phyloP scores from a whole-genome alignment of 2,113 vertebrate genomes.

The Nyctereutes procyonoides region DNA sequence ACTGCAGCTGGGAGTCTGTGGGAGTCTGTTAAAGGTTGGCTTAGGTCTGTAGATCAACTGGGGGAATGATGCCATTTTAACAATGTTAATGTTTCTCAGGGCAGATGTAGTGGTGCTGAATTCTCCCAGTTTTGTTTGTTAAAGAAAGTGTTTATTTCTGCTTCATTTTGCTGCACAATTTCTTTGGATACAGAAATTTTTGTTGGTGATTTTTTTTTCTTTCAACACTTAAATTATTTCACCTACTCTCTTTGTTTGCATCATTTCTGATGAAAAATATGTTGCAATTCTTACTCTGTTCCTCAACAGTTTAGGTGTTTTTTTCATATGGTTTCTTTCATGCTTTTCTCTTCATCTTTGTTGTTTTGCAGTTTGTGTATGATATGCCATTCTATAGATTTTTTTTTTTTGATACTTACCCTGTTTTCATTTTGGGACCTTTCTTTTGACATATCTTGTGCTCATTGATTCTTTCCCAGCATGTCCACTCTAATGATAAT shows the following conservation, averaged over 20 bases:
- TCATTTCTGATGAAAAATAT: background rate
- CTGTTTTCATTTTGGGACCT: slow-evolving; percentile 2
- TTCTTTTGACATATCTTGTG: background rate
- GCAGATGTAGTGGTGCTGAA: background rate
- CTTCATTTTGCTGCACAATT: background rate
- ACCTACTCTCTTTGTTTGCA: background rate
- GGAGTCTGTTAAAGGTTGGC: background rate
- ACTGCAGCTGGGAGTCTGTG: background rate
- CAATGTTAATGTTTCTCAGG: background rate
- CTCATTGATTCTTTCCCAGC: background rate
- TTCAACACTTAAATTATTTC: background rate
- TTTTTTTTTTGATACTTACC: background rate
- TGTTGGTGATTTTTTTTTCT: background rate
- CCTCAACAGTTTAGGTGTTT: background rate
- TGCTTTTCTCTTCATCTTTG: background rate
- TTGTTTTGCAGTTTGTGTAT: background rate
- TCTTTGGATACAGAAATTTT: background rate
- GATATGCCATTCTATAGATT: background rate
- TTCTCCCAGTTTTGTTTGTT: background rate
- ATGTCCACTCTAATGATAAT: background rate
- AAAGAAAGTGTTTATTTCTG: slow-evolving; percentile 7
- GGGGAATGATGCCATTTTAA: background rate
- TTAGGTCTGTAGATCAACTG: background rate
- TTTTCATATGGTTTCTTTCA: background rate
- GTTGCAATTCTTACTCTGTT: background rate